Base-by-base conservation (phyloP, 2,113 vertebrate genomes). In the Sigmodon hispidus region DNA sequence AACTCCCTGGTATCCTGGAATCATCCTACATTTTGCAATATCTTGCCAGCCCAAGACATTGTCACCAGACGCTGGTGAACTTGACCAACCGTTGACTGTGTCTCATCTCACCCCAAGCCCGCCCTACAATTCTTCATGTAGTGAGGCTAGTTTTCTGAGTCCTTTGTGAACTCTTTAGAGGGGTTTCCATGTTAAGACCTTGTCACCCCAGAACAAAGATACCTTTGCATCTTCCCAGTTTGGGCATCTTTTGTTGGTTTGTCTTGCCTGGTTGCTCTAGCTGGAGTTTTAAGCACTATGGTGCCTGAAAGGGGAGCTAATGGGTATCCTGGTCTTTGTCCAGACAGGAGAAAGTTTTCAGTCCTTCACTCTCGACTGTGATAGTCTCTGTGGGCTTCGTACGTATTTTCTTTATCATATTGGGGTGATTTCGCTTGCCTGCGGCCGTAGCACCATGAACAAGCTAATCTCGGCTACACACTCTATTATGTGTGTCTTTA, bases 221-320 rank as follows among this genome's bases (percentile, higher is more conserved):
- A 45, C 84, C 76, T 87, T 91, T 91, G 55, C 48, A 43, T 73
- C 61, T 52, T 73, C 94, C 94, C 91, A 61, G 11, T 83, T 65
- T 48, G 69, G 36, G 43, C 43, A 8, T 11, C 77, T 84, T 76
- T 45, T 67, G 0, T 59, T 95, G 95, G 52, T 93, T 96, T 94
- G 84, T 73, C 87, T 59, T 80, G 43, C 9, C 89, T 70, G 24
- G 43, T 24, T 89, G 48, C 34, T 52, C 67, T 92, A 75, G n/a
- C 61, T 61, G 70, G 57, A 72, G 43, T 36, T 76, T 70, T 31
- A 19, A 40, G 57, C 29, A 59, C 34, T 72, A 22, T 45, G 11
- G 19, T 52, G 48, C 40, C 55, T 75, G 13, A 29, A 84, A 92
- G 55, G 36, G 59, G 55, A 31, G 50, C 45, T 45, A 15, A 43